phyloP scores from a whole-genome alignment of 2,888 invertebrate genomes.

The Tachina lurida region DNA sequence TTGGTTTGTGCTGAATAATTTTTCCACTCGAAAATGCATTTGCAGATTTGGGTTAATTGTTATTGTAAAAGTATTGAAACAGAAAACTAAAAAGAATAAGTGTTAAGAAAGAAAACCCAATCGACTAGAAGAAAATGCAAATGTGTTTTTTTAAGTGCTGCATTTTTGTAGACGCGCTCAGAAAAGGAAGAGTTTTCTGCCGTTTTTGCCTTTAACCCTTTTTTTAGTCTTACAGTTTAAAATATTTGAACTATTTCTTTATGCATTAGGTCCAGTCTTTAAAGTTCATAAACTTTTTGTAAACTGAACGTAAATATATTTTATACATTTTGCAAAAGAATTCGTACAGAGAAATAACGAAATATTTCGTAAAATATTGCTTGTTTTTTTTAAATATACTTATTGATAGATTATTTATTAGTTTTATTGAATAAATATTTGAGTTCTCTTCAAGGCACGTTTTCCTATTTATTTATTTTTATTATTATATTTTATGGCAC shows the following conservation, averaged over 20 bases:
- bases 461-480: neutral
- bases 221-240: no score
- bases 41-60: slow-evolving; percentile 69
- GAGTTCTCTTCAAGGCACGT: slow-evolving; percentile 1
- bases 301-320: no score
- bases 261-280: no score
- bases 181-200: no score
- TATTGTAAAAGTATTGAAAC: slow-evolving; percentile 38
- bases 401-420: slow-evolving; percentile 2
- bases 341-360: no score
- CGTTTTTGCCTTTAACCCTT: no score
- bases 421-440: slow-evolving; percentile 1
- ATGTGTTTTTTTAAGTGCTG: neutral
- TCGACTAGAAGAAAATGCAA: slow-evolving; percentile 33
- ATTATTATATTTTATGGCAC: neutral
- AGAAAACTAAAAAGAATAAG: slow-evolving; percentile 16
- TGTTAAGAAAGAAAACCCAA: slow-evolving; percentile 46
- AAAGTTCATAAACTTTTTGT: no score
- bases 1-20: slow-evolving; percentile 42
- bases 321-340: no score
- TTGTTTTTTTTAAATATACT: no score
- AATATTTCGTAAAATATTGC: no score
- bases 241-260: no score
- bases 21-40: slow-evolving; percentile 54
- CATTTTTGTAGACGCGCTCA: neutral